Evolutionary conservation across 1,140 invertebrate species (phyloP).

Genomic region (Dendroctonus ponderosae): DNA sequence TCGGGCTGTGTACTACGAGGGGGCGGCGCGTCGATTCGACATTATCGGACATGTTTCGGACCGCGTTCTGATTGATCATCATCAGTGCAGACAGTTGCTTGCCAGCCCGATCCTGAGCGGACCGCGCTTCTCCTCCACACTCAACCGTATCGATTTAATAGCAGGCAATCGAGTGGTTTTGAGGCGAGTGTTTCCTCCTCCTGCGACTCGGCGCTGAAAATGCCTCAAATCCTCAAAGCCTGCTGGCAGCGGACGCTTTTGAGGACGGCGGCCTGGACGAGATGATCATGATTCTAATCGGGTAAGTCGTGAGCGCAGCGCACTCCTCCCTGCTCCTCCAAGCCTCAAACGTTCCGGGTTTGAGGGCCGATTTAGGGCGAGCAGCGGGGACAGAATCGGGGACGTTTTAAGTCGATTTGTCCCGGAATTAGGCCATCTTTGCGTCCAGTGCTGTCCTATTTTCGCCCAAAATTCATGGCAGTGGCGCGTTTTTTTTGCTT

Average conservation of each 20-base stretch:
- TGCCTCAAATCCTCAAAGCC: slow-evolving; percentile 41
- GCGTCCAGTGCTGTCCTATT: too few relatives aligned
- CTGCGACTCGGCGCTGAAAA: slow-evolving; percentile 35
- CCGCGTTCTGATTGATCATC: slow-evolving; percentile 4
- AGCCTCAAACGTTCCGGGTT: neutral
- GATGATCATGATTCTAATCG: slow-evolving; percentile 46
- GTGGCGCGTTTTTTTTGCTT: too few relatives aligned
- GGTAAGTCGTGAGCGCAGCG: slow-evolving; percentile 34
- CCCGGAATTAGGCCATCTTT: neutral
- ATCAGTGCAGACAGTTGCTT: slow-evolving; percentile 2
- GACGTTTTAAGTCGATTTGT: neutral
- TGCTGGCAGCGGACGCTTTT: slow-evolving; percentile 40
- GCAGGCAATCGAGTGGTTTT: slow-evolving; percentile 17
- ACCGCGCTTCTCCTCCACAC: slow-evolving; percentile 3
- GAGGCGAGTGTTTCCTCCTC: slow-evolving; percentile 13
- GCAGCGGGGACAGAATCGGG: neutral
- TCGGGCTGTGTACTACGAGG: too few relatives aligned
- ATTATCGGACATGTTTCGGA: neutral
- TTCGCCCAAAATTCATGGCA: too few relatives aligned
- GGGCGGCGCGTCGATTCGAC: too few relatives aligned
- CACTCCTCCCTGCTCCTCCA: neutral
- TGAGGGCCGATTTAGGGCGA: too few relatives aligned
- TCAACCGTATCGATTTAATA: slow-evolving; percentile 34
- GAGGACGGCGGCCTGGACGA: slow-evolving; percentile 41
- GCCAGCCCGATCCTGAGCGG: neutral